Evolutionary conservation across 1,140 invertebrate genomes (phyloP), one percentile per base, ranked within the genome.

Genomic region (Solen grandis): DNA sequence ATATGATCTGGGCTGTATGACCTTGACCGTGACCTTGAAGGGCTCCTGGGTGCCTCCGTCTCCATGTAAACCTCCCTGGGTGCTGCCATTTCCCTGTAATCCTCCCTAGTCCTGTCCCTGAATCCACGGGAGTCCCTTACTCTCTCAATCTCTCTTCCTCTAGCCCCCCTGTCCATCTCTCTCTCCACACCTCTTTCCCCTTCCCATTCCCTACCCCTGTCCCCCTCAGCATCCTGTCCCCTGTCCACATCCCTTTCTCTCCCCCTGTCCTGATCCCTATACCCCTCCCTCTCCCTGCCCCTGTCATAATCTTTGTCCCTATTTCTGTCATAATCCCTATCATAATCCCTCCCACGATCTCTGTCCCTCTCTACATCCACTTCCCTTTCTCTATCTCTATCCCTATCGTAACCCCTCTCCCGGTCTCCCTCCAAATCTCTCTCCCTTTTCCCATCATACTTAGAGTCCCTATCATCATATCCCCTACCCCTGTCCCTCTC

Each of bases 241-340:
- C 63, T 75, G 29, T 92, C 92, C 36, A 74, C 46, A 29, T 85
- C 84, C 62, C 81, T 76, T 72, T 85, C 78, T 85, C 89, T 80
- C n/a, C 74, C 73, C 46, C 81, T 65, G 54, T 82, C 82, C 57
- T 65, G 65, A n/a, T 87, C 84, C 70, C 82, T 85, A 27, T 88
- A 82, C 38, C 83, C 88, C 46, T 70, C 73, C 46, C 41, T 46
- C 3, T 46, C 41, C 41, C 19, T 46, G 8, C 41, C 72, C 86
- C 89, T 68, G 83, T 85, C 68, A 46, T 81, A 59, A 27, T 87
- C 83, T 29, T 77, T 73, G 57, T 92, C 91, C 52, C 92, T 92
- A 2, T 93, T 86, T 62, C 79, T 54, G 25, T 76, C 81, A 52
- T 91, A 93, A 89, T 62, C 92, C 85, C 69, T 91, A 35, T 81